Evolutionary conservation across 2,797 vertebrate species (phyloP).

Genomic region (Platyrinchus mystaceus): DNA sequence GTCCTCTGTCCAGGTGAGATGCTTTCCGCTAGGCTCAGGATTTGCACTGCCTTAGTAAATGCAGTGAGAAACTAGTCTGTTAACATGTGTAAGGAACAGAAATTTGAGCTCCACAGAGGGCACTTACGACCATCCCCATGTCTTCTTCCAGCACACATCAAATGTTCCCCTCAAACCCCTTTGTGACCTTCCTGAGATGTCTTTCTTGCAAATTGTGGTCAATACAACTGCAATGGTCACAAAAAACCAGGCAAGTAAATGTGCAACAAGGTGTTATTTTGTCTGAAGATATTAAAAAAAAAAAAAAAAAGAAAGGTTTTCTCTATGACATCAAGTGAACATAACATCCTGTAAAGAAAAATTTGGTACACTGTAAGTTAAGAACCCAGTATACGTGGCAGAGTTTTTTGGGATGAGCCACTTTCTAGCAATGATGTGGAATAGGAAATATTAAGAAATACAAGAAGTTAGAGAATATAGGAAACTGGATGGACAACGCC

Average conservation of each 20-base stretch:
- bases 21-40: background rate
- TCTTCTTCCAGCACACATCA: rapidly evolving
- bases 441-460: background rate
- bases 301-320: rapidly evolving
- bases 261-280: background rate
- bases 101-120: background rate
- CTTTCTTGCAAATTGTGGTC: background rate
- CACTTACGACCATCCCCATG: background rate
- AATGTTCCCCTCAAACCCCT: background rate
- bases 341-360: background rate
- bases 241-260: background rate
- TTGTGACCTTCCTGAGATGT: background rate
- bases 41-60: background rate
- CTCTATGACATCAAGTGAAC: background rate
- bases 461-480: background rate
- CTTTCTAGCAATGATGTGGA: background rate
- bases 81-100: background rate
- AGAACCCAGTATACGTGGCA: background rate
- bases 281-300: background rate
- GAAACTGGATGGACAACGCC: background rate
- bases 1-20: background rate
- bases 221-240: rapidly evolving
- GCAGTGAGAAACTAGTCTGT: background rate
- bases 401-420: background rate
- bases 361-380: background rate